Percentiles rank a stretch among this genome's conserved stretches.
phyloP scores from a whole-genome alignment of 2,797 vertebrate genomes.

The Gadopsis bispinosus region DNA sequence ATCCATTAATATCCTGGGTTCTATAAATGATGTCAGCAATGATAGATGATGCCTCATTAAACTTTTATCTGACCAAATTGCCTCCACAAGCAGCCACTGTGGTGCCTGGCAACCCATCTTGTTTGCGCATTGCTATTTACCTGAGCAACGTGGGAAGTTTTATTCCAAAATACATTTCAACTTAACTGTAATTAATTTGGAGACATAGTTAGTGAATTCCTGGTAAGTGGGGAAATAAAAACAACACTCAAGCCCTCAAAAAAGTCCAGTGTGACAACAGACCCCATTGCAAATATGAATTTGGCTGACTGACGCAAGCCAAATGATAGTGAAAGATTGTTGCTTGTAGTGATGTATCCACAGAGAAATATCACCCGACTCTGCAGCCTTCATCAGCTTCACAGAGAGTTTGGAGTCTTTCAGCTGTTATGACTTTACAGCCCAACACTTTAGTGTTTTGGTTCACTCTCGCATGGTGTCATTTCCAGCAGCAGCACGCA shows the following conservation, averaged over 20 bases:
- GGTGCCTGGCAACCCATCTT: conserved; percentile 16
- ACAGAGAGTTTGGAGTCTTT: no score
- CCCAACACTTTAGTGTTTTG: not conserved
- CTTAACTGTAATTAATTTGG: not conserved
- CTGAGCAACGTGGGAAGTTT: conserved; percentile 37
- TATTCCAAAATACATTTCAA: conserved; percentile 17
- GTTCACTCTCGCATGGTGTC: not conserved
- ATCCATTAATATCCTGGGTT: conserved; percentile 35
- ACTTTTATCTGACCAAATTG: conserved; percentile 44
- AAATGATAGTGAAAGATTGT: not conserved
- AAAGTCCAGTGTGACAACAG: not conserved
- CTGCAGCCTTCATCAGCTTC: no score
- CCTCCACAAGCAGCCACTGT: conserved; percentile 17
- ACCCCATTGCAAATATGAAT: not conserved
- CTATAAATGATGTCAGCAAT: conserved; percentile 38
- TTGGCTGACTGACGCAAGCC: not conserved
- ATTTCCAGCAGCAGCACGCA: not conserved
- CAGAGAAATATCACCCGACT: no score
- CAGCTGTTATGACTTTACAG: no score
- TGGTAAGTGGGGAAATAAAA: not conserved
- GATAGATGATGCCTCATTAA: conserved; percentile 48
- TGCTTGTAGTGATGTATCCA: not conserved
- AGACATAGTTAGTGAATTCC: not conserved
- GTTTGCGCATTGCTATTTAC: conserved; percentile 39
- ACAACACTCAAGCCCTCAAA: not conserved